Evolutionary conservation across 2,888 invertebrate species (phyloP).

Genomic region (Pristionchus maxplancki): DNA sequence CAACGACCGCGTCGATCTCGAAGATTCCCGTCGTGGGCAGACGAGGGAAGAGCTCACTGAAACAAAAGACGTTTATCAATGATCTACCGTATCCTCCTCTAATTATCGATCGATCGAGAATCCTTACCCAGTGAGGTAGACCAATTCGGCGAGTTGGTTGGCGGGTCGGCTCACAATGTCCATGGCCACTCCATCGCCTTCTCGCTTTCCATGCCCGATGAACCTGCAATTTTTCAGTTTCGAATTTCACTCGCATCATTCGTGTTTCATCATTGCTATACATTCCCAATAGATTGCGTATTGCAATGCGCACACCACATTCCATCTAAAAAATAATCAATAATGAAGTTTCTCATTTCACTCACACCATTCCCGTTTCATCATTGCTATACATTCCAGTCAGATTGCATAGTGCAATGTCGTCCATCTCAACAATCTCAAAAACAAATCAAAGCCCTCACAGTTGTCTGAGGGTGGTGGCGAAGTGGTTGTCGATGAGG

Average conservation of each 20-base stretch:
- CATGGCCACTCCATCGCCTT: slow-evolving; percentile 67
- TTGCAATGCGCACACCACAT: no score
- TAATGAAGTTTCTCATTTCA: not conserved
- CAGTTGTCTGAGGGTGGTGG: slow-evolving; percentile 16
- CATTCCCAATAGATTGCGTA: no score
- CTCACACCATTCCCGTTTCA: not conserved
- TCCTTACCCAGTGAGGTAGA: slow-evolving; percentile 89
- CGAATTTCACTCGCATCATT: no score
- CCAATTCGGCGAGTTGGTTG: slow-evolving; percentile 97
- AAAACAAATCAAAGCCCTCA: not conserved
- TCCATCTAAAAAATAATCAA: no score
- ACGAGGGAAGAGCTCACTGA: slow-evolving; percentile 93
- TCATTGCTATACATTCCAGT: not conserved
- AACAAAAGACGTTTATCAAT: slow-evolving; percentile 46
- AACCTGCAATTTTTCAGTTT: not conserved
- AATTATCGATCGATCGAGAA: slow-evolving; percentile 17
- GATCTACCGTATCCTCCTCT: not conserved
- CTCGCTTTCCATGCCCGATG: slow-evolving; percentile 85
- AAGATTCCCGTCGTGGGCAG: slow-evolving; percentile 96
- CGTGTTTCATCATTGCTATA: not conserved
- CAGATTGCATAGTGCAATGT: no score
- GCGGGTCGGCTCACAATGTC: slow-evolving; percentile 87
- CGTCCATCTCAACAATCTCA: not conserved
- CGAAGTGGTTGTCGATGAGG: slow-evolving; percentile 63
- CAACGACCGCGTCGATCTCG: slow-evolving; percentile 87